These are phyloP conservation scores for Ecliptopera silaceata DNA, from an alignment of 2,888 invertebrate species.

Conservation along the genomic window DNA sequence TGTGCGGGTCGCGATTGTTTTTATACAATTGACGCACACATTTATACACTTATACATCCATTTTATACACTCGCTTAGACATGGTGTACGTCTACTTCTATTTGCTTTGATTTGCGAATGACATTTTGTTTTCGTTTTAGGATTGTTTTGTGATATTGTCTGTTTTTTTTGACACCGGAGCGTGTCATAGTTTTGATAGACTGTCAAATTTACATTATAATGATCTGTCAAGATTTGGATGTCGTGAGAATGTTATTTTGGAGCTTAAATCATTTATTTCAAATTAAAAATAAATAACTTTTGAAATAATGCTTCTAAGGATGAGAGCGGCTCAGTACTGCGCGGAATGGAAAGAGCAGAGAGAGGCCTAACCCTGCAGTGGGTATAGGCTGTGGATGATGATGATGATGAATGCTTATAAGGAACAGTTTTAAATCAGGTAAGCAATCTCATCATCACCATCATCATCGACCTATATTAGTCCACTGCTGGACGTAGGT, in stretches of 20 bases:
- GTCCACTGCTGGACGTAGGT: too few species aligned
- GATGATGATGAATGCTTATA: too few species aligned
- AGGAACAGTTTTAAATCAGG: too few species aligned
- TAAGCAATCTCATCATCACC: too few species aligned
- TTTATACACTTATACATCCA: conserved; percentile 55
- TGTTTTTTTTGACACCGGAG: conserved; percentile 55
- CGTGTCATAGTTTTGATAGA: conserved; percentile 76
- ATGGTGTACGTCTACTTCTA: conserved; percentile 63
- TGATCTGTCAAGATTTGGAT: conserved; percentile 50
- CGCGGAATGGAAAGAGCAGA: too few species aligned
- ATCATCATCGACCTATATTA: too few species aligned
- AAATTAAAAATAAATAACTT: conserved; percentile 16
- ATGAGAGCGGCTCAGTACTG: too few species aligned
- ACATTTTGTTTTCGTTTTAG: conserved; percentile 67
- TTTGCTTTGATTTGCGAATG: conserved; percentile 77
- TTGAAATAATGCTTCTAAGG: background rate
- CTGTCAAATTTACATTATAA: conserved; percentile 79
- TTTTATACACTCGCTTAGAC: conserved; percentile 68
- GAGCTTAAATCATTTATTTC: background rate
- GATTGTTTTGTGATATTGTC: conserved; percentile 67
- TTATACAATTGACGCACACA: conserved; percentile 69
- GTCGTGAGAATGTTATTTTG: conserved; percentile 65
- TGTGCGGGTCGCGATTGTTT: conserved; percentile 73
- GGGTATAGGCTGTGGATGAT: too few species aligned
- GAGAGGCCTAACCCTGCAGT: too few species aligned